phyloP scores from a whole-genome alignment of 2,888 invertebrate species.

The Diloba caeruleocephala region DNA sequence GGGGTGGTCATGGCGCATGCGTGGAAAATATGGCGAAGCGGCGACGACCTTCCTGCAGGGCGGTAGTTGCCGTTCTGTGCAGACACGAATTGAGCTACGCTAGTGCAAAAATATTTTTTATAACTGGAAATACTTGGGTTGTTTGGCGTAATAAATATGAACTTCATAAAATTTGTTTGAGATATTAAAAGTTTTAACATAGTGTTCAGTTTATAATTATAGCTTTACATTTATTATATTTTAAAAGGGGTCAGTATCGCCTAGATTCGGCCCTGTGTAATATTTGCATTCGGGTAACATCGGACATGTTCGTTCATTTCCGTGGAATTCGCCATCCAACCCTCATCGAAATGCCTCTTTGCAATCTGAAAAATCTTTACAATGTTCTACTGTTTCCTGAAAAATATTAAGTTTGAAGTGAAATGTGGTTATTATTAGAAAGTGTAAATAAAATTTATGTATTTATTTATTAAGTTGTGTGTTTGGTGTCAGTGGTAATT shows the following conservation, averaged over 20 bases:
- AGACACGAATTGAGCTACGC: conserved; percentile 64
- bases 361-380: conserved; percentile 82
- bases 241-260: conserved; percentile 37
- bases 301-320: conserved; percentile 81
- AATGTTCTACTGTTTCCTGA: conserved; percentile 66
- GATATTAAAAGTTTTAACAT: neutral
- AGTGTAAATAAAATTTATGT: conserved; percentile 52
- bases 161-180: neutral
- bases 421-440: conserved; percentile 62
- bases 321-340: conserved; percentile 79
- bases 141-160: neutral
- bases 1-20: conserved; percentile 80
- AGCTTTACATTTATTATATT: neutral
- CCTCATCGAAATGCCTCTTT: conserved; percentile 80
- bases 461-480: conserved; percentile 59
- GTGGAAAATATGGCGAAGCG: conserved; percentile 80
- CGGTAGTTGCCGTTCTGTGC: conserved; percentile 60
- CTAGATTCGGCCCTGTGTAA: conserved; percentile 70
- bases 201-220: neutral
- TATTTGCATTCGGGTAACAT: conserved; percentile 82
- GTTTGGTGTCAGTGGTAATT: conserved; percentile 76
- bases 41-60: conserved; percentile 80
- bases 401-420: conserved; percentile 68
- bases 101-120: conserved; percentile 6
- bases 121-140: neutral